Evolutionary conservation across 23 tunicate genomes (phyloP).

Genomic region (Trididemnum clinides): DNA sequence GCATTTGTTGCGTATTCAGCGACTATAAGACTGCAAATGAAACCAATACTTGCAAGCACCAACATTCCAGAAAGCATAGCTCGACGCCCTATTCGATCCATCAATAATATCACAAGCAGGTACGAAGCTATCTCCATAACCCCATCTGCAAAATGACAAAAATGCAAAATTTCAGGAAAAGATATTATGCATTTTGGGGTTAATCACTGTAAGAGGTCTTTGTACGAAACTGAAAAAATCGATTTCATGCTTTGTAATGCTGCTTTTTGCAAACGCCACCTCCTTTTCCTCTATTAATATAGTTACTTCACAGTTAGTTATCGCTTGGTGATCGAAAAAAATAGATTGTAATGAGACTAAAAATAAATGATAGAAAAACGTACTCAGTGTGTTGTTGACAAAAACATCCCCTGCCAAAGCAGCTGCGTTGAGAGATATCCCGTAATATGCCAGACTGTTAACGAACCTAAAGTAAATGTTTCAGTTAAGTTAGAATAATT

Average conservation of each 20-base stretch:
- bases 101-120: slow-evolving; percentile 41
- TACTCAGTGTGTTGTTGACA: slow-evolving; percentile 72
- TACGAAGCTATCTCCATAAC: slow-evolving; percentile 71
- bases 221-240: no score
- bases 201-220: not conserved
- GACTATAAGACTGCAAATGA: slow-evolving; percentile 43
- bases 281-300: no score
- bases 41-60: slow-evolving; percentile 25
- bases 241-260: no score
- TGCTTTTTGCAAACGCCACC: no score
- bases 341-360: no score
- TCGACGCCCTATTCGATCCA: slow-evolving; percentile 70
- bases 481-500: no score
- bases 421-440: slow-evolving; percentile 63
- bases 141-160: slow-evolving; percentile 42
- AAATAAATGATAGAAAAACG: no score
- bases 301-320: no score
- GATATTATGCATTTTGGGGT: not conserved
- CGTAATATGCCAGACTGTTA: slow-evolving; percentile 68
- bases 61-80: slow-evolving; percentile 43
- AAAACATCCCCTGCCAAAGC: slow-evolving; percentile 63
- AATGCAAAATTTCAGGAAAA: not conserved
- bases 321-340: no score
- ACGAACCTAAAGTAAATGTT: slow-evolving; percentile 57
- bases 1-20: not conserved